A percentile compares a stretch with the other conserved stretches of the same genome.
Conservation (phyloP, 2,888 invertebrate genomes). For the Hypselothyrea guttata region DNA sequence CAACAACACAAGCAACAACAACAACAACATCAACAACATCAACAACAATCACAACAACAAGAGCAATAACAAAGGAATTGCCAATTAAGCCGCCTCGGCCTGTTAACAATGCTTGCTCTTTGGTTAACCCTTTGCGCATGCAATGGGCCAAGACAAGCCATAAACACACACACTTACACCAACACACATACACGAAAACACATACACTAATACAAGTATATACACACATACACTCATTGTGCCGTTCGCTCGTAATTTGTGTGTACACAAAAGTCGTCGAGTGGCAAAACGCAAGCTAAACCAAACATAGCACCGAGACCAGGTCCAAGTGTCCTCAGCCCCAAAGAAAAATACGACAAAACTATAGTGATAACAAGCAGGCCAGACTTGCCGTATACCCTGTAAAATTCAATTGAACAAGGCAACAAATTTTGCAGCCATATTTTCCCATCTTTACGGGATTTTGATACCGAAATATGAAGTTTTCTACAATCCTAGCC, state of each 20-base stretch:
- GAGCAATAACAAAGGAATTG: conserved; percentile 17
- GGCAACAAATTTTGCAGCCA: too few species aligned
- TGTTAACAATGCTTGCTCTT: conserved; percentile 65
- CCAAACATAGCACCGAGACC: conserved; percentile 27
- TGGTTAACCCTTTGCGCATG: conserved; percentile 54
- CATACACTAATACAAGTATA: too few species aligned
- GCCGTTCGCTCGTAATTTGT: conserved; percentile 46
- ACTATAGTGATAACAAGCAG: too few species aligned
- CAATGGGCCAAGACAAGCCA: conserved; percentile 27
- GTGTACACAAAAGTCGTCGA: conserved; percentile 54
- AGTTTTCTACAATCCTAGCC: too few species aligned
- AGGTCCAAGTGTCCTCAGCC: not conserved
- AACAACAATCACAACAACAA: not conserved
- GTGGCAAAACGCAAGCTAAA: conserved; percentile 47
- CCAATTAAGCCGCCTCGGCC: conserved; percentile 51
- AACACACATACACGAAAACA: too few species aligned
- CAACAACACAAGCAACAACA: not conserved
- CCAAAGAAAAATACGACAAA: too few species aligned
- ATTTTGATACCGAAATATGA: too few species aligned
- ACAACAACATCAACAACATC: not conserved
- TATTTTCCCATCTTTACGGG: too few species aligned
- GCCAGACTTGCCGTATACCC: too few species aligned
- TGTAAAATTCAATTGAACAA: too few species aligned
- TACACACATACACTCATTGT: conserved; percentile 18
- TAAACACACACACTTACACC: conserved; percentile 9